phyloP scores from a whole-genome alignment of 2,888 invertebrate species.

The Seira ritae region DNA sequence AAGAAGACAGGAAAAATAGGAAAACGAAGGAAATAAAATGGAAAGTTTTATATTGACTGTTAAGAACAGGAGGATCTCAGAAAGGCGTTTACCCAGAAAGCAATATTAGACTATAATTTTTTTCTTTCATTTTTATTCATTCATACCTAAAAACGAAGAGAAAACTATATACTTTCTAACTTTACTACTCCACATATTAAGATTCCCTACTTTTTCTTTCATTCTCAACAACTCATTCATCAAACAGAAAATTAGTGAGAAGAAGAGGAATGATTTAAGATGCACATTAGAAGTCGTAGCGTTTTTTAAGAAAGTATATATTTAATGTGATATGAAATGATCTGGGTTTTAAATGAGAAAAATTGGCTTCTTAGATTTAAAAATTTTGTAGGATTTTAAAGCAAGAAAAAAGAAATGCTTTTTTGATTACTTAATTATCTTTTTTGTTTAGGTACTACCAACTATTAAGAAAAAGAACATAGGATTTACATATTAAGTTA shows the following conservation, averaged over 20 bases:
- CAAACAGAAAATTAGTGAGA: too few relatives aligned
- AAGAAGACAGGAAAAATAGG: slow-evolving; percentile 34
- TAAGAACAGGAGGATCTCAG: slow-evolving; percentile 65
- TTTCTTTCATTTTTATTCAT: background rate
- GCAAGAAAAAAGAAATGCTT: background rate
- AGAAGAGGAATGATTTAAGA: too few relatives aligned
- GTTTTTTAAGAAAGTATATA: slow-evolving; percentile 28
- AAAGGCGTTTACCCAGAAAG: slow-evolving; percentile 63
- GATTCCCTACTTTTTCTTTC: too few relatives aligned
- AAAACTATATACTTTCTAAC: too few relatives aligned
- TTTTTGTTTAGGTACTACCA: background rate
- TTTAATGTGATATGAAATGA: slow-evolving; percentile 62
- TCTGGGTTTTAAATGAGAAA: slow-evolving; percentile 49
- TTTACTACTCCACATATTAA: too few relatives aligned
- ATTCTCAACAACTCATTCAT: too few relatives aligned
- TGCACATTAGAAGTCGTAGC: too few relatives aligned
- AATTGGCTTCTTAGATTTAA: slow-evolving; percentile 20
- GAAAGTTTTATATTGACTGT: slow-evolving; percentile 60
- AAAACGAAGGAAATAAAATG: slow-evolving; percentile 50
- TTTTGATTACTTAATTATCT: background rate
- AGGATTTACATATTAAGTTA: slow-evolving; percentile 58
- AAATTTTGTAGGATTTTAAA: slow-evolving; percentile 1
- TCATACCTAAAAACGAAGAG: too few relatives aligned
- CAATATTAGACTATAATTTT: slow-evolving; percentile 54
- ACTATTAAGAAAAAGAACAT: slow-evolving; percentile 14